Conservation (phyloP, 2,888 invertebrate species). For the Athrips mouffetella region DNA sequence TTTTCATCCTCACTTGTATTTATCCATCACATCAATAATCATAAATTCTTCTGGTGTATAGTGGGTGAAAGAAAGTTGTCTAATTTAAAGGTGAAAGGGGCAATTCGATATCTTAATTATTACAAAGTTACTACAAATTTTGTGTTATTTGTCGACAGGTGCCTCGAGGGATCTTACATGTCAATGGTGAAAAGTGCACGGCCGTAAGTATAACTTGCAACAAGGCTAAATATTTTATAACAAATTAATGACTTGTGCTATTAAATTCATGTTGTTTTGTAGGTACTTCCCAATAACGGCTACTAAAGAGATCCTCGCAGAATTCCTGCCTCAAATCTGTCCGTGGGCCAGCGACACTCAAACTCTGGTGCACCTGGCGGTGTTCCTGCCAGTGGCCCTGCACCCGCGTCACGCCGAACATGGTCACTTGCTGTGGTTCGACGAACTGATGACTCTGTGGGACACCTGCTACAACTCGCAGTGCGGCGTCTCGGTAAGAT, state of each 20-base stretch:
- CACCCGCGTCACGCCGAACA: slow-evolving; percentile 78
- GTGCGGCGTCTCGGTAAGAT: slow-evolving; percentile 78
- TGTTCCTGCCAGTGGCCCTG: slow-evolving; percentile 87
- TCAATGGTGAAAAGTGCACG: slow-evolving; percentile 63
- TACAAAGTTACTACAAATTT: background rate
- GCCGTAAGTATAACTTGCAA: slow-evolving; percentile 75
- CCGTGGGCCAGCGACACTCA: slow-evolving; percentile 81
- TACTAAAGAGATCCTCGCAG: slow-evolving; percentile 91
- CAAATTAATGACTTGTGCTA: too few species aligned
- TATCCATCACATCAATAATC: slow-evolving; percentile 14
- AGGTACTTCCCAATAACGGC: slow-evolving; percentile 85
- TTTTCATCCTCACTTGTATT: background rate
- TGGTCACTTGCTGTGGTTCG: slow-evolving; percentile 88
- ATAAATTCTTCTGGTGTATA: slow-evolving; percentile 2
- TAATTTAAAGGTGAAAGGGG: too few species aligned
- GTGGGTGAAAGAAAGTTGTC: slow-evolving; percentile 3
- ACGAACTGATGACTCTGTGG: slow-evolving; percentile 88
- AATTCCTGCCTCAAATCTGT: slow-evolving; percentile 87
- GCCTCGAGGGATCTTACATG: slow-evolving; percentile 60
- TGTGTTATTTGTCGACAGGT: slow-evolving; percentile 42
- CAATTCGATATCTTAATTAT: too few species aligned
- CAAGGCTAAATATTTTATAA: too few species aligned
- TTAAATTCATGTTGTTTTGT: slow-evolving; percentile 31
- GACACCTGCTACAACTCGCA: slow-evolving; percentile 85
- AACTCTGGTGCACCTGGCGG: slow-evolving; percentile 80